phyloP scores from a whole-genome alignment of 1,140 invertebrate genomes.

The Ostrea denselamellosa region DNA sequence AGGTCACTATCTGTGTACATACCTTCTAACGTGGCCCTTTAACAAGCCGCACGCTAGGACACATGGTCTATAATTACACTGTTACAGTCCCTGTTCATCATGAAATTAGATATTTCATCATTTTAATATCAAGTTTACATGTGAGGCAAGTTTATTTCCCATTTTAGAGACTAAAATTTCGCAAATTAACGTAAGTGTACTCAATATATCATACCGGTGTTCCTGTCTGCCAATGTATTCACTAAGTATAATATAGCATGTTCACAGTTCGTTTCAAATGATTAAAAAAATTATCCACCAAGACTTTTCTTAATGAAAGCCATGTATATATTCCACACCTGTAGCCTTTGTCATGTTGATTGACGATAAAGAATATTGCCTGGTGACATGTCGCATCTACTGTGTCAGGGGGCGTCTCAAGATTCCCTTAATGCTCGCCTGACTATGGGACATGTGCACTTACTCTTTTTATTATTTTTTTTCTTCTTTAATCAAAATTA shows the following conservation, averaged over 20 bases:
- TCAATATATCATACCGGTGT: not conserved
- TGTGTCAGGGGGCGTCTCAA: constrained; percentile 6
- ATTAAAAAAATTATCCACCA: not conserved
- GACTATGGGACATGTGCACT: too few species aligned
- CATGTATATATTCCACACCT: constrained; percentile 13
- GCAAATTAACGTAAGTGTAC: not conserved
- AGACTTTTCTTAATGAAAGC: not conserved
- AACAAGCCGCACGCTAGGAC: too few species aligned
- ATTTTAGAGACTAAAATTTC: not conserved
- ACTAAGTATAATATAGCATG: not conserved
- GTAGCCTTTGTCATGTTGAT: not conserved
- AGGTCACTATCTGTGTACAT: too few species aligned
- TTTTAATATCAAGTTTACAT: not conserved
- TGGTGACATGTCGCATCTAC: not conserved
- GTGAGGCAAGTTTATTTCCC: not conserved
- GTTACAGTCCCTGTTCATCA: not conserved
- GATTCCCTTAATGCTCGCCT: not conserved
- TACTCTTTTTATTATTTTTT: too few species aligned
- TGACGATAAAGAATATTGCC: constrained; percentile 21
- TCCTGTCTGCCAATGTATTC: not conserved
- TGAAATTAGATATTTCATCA: not conserved
- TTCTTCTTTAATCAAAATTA: too few species aligned
- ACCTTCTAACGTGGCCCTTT: too few species aligned
- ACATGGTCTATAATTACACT: not conserved
- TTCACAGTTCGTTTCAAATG: not conserved